Evolutionary conservation across 1,140 invertebrate species (phyloP).

Genomic region (Zaprionus capensis): DNA sequence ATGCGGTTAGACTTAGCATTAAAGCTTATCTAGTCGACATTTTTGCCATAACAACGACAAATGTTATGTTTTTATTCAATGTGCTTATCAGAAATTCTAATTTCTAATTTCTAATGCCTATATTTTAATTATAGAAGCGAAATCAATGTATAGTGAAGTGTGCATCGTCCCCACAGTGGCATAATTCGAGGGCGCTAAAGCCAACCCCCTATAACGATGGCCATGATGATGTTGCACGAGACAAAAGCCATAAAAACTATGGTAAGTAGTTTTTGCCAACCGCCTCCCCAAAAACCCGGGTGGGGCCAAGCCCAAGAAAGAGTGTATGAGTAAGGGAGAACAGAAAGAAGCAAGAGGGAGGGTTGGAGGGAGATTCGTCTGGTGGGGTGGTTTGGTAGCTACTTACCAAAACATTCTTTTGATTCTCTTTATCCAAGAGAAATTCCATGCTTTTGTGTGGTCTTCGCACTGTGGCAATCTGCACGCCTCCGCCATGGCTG

Average conservation of each 20-base stretch:
- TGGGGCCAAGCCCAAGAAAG: background rate
- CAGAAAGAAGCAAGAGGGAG: background rate
- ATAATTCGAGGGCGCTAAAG: background rate
- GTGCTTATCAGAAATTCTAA: too few relatives aligned
- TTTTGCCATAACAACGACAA: too few relatives aligned
- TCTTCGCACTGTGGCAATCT: conserved; percentile 84
- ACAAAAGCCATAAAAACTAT: conserved; percentile 67
- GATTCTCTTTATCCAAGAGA: conserved; percentile 94
- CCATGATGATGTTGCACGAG: conserved; percentile 45
- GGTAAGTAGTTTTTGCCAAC: conserved; percentile 44
- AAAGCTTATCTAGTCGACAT: too few relatives aligned
- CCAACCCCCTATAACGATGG: conserved; percentile 11
- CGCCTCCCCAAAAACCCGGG: background rate
- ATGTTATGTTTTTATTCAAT: too few relatives aligned
- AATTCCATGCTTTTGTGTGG: conserved; percentile 97
- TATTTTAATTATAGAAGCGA: too few relatives aligned
- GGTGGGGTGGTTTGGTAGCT: background rate
- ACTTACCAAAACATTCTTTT: conserved; percentile 90
- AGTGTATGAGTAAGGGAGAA: background rate
- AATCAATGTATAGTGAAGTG: background rate
- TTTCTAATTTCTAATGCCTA: too few relatives aligned
- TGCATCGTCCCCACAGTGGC: background rate
- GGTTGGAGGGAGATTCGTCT: background rate
- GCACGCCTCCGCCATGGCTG: conserved; percentile 39
- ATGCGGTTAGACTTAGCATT: too few relatives aligned